Percentiles rank a stretch among this genome's conserved stretches.
Conservation (phyloP, 1,140 invertebrate species). For the Caenorhabditis briggsae region DNA sequence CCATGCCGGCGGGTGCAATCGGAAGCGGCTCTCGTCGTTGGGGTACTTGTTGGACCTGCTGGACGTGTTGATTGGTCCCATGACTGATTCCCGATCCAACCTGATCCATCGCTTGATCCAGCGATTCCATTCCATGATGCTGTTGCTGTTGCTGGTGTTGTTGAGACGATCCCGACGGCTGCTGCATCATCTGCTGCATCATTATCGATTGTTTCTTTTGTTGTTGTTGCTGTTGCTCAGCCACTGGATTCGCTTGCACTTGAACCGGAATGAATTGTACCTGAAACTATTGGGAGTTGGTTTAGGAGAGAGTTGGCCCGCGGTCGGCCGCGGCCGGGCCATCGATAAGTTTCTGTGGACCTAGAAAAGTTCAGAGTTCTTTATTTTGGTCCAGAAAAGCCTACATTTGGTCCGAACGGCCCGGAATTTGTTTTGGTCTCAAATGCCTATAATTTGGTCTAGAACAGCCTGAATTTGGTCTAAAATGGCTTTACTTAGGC, state of each 20-base stretch:
- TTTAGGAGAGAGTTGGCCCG: neutral
- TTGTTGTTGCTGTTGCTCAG: neutral
- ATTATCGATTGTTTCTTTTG: neutral
- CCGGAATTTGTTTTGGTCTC: too few relatives aligned
- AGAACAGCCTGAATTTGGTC: too few relatives aligned
- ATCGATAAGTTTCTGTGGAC: too few relatives aligned
- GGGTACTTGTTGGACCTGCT: constrained; percentile 12
- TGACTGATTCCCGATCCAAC: constrained; percentile 15
- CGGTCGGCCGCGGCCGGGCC: neutral
- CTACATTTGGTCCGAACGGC: too few relatives aligned
- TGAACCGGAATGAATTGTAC: constrained; percentile 34
- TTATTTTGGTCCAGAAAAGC: too few relatives aligned
- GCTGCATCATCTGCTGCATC: constrained; percentile 36
- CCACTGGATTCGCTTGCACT: neutral
- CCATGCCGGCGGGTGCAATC: constrained; percentile 32
- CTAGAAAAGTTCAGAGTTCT: too few relatives aligned
- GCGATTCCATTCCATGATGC: neutral
- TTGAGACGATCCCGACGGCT: neutral
- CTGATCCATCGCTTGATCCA: constrained; percentile 39
- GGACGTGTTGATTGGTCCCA: neutral
- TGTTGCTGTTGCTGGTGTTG: constrained; percentile 12
- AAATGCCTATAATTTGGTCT: too few relatives aligned
- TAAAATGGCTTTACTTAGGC: too few relatives aligned
- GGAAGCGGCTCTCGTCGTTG: constrained; percentile 36
- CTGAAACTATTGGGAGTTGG: neutral